Conservation (phyloP, 2,888 invertebrate species). For the Eupithecia subumbrata region DNA sequence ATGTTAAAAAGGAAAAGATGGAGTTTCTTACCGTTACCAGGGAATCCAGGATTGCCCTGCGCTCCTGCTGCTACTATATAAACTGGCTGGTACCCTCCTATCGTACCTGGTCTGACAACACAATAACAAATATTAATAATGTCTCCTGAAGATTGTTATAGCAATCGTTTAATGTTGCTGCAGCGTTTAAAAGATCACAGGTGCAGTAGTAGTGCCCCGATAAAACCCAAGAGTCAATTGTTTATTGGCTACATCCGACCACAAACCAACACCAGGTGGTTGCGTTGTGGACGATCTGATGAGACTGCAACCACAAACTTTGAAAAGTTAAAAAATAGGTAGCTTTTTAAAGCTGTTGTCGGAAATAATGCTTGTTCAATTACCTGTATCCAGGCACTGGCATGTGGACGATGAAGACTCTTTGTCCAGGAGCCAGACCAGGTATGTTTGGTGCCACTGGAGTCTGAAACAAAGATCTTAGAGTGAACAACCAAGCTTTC, state of each 20-base stretch:
- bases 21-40: constrained; percentile 53
- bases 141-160: not conserved
- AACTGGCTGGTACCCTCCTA: constrained; percentile 76
- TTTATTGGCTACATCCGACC: not conserved
- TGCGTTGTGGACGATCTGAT: not conserved
- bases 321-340: not conserved
- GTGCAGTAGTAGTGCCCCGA: not conserved
- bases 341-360: too few species aligned
- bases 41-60: constrained; percentile 57
- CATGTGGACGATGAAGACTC: constrained; percentile 85
- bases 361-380: not conserved
- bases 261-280: not conserved
- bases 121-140: not conserved
- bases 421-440: constrained; percentile 77
- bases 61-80: constrained; percentile 75
- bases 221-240: not conserved
- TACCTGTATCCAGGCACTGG: constrained; percentile 77
- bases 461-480: constrained; percentile 46
- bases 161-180: not conserved
- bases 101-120: constrained; percentile 67
- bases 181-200: not conserved
- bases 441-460: constrained; percentile 72
- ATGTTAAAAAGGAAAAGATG: not conserved
- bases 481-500: not conserved
- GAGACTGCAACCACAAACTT: not conserved